Conservation (phyloP, 2,888 invertebrate genomes). For the Thera obeliscata region DNA sequence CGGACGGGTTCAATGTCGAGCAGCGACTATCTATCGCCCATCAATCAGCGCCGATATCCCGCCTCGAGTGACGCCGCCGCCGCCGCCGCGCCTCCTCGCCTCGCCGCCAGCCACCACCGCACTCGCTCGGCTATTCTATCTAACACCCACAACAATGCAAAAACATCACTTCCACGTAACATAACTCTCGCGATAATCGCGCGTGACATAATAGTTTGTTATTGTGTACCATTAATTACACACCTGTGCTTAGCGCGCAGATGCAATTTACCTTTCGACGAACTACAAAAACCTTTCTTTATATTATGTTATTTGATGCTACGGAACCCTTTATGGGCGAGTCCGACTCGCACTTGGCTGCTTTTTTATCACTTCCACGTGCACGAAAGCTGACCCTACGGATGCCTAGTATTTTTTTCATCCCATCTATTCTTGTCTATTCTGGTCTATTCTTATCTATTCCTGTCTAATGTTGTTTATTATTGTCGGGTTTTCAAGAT, state of each 20-base stretch:
- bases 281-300: too few relatives aligned
- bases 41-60: constrained; percentile 69
- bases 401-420: too few relatives aligned
- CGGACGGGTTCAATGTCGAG: constrained; percentile 81
- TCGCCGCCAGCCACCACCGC: constrained; percentile 18
- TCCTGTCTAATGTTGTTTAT: too few relatives aligned
- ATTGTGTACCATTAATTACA: constrained; percentile 56
- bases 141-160: constrained; percentile 29
- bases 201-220: constrained; percentile 56
- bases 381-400: too few relatives aligned
- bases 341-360: too few relatives aligned
- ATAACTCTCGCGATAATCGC: constrained; percentile 48
- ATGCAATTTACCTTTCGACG: too few relatives aligned
- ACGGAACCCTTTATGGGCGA: too few relatives aligned
- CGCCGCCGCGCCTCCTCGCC: constrained; percentile 38
- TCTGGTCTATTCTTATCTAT: too few relatives aligned
- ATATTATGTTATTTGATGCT: too few relatives aligned
- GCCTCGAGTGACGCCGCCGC: constrained; percentile 37
- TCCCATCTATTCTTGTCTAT: too few relatives aligned
- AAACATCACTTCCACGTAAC: constrained; percentile 33
- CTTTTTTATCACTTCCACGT: too few relatives aligned
- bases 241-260: constrained; percentile 59
- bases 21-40: constrained; percentile 77
- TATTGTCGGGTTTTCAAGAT: too few relatives aligned
- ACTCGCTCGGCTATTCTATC: constrained; percentile 1